phyloP scores from a whole-genome alignment of 2,888 invertebrate species.

The Gerosis bhagava region DNA sequence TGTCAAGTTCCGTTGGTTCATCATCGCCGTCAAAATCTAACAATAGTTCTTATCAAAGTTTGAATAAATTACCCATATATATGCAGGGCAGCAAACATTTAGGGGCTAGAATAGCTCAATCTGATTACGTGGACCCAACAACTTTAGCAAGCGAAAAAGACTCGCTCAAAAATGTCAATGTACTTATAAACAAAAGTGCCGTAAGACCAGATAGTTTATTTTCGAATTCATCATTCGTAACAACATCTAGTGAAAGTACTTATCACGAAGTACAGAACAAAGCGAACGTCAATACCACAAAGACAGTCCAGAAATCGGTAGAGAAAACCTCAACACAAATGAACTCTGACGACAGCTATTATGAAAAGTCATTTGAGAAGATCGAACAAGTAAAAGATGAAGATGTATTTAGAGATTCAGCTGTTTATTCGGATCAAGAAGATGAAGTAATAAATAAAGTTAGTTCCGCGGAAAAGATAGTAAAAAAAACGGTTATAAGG shows the following conservation, averaged over 20 bases:
- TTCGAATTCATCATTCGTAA: constrained; percentile 81
- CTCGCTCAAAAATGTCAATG: constrained; percentile 78
- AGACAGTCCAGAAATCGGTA: constrained; percentile 25
- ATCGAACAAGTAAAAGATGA: constrained; percentile 87
- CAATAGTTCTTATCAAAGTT: constrained; percentile 64
- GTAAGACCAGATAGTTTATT: constrained; percentile 78
- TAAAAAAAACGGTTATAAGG: constrained; percentile 49
- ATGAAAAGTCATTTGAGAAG: constrained; percentile 89
- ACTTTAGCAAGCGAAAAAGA: constrained; percentile 81
- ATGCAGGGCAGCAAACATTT: constrained; percentile 91
- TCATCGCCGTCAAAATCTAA: constrained; percentile 62
- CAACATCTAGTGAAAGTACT: constrained; percentile 79
- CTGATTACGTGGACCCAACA: constrained; percentile 93
- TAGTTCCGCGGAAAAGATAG: constrained; percentile 36
- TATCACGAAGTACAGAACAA: constrained; percentile 56
- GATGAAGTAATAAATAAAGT: constrained; percentile 68
- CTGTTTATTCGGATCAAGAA: constrained; percentile 91
- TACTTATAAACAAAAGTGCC: constrained; percentile 84
- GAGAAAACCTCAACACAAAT: constrained; percentile 31
- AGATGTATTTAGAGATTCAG: constrained; percentile 90
- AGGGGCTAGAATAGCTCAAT: constrained; percentile 94
- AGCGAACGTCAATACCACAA: constrained; percentile 17
- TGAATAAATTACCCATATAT: constrained; percentile 82
- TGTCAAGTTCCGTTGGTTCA: constrained; percentile 47
- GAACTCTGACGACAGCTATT: constrained; percentile 86